phyloP scores from a whole-genome alignment of 2,113 vertebrate genomes.

The Sorex fumeus region DNA sequence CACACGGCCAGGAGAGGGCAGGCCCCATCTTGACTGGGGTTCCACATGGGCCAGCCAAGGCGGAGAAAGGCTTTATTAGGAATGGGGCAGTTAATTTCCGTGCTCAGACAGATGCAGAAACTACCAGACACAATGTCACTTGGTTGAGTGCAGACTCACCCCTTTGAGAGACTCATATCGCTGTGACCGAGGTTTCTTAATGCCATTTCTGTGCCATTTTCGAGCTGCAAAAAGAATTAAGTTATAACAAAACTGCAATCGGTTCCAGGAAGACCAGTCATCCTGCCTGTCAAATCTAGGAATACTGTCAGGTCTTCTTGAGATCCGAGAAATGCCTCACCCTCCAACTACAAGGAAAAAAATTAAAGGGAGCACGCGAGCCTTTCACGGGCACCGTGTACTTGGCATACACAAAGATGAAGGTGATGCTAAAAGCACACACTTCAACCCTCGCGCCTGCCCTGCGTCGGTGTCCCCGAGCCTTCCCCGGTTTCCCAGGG shows the following conservation, averaged over 20 bases:
- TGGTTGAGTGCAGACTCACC: conserved; percentile 88
- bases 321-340: not conserved
- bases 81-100: not conserved
- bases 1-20: not conserved
- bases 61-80: not conserved
- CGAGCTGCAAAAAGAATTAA: conserved; percentile 89
- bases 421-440: not conserved
- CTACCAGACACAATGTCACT: no score
- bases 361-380: no score
- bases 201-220: conserved; percentile 98
- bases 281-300: no score
- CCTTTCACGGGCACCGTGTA: no score
- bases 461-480: not conserved
- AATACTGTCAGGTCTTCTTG: not conserved
- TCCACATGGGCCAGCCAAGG: not conserved
- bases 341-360: not conserved
- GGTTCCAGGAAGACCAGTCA: not conserved
- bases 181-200: conserved; percentile 95
- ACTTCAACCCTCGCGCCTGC: not conserved
- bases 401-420: not conserved
- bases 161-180: conserved; percentile 97
- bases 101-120: no score
- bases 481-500: not conserved
- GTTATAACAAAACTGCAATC: not conserved
- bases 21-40: not conserved